phyloP scores from a whole-genome alignment of 1,140 invertebrate genomes.

The Tetranychus cinnabarinus region DNA sequence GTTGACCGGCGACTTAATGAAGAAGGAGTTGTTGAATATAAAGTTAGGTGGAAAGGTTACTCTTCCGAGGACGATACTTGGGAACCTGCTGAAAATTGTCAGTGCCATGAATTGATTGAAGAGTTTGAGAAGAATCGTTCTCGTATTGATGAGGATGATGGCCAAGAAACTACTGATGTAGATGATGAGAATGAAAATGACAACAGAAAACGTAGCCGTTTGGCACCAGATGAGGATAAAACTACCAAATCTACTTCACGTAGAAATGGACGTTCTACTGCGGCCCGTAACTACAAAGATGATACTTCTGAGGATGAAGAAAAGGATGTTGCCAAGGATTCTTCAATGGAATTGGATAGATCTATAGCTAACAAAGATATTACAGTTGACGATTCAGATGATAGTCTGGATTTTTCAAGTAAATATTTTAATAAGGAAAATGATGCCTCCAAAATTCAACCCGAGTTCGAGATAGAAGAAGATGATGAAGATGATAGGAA shows the following conservation, averaged over 20 bases:
- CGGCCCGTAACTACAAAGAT: too few species aligned
- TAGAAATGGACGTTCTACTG: too few species aligned
- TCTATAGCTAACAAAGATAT: too few species aligned
- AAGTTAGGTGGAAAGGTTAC: slow-evolving; percentile 69
- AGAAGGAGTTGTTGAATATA: slow-evolving; percentile 31
- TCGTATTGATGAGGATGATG: background rate
- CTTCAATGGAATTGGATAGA: too few species aligned
- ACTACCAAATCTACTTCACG: too few species aligned
- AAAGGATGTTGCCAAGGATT: too few species aligned
- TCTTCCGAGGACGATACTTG: slow-evolving; percentile 43
- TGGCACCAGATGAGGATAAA: background rate
- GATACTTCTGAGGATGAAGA: too few species aligned
- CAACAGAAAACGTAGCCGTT: background rate
- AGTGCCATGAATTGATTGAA: background rate
- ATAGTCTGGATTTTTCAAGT: too few species aligned
- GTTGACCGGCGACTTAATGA: background rate
- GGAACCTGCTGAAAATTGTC: slow-evolving; percentile 34
- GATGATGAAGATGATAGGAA: background rate
- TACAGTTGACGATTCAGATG: too few species aligned
- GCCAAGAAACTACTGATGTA: background rate
- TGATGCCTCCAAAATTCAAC: background rate
- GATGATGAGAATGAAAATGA: background rate
- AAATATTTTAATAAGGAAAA: background rate
- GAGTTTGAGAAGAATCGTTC: background rate
- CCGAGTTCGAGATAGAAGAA: background rate